Evolutionary conservation across 2,113 vertebrate species (phyloP).

Genomic region (Lonchura striata): DNA sequence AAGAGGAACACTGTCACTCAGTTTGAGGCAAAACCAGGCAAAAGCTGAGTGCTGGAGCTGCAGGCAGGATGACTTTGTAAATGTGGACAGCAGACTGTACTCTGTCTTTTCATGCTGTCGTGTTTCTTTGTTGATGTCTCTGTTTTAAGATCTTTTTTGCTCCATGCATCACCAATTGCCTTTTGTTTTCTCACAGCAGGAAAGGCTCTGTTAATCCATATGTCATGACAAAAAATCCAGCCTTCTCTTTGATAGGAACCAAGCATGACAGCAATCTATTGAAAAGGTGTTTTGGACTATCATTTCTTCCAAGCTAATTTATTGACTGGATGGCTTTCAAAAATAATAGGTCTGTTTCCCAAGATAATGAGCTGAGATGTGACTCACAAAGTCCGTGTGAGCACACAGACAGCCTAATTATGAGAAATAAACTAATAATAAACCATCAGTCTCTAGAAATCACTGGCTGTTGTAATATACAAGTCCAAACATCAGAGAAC

Average conservation of each 20-base stretch:
- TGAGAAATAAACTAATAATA: slow-evolving; percentile 37
- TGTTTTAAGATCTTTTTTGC: slow-evolving; percentile 75
- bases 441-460: background rate
- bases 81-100: slow-evolving; percentile 62
- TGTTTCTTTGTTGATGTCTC: slow-evolving; percentile 75
- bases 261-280: slow-evolving; percentile 74
- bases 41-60: slow-evolving; percentile 7
- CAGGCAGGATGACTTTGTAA: slow-evolving; percentile 59
- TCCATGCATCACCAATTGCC: slow-evolving; percentile 73
- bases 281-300: slow-evolving; percentile 72
- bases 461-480: background rate
- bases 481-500: slow-evolving; percentile 6
- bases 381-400: slow-evolving; percentile 4
- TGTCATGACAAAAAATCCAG: slow-evolving; percentile 71
- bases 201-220: slow-evolving; percentile 75
- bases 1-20: slow-evolving; percentile 3
- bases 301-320: slow-evolving; percentile 75
- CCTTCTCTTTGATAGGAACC: slow-evolving; percentile 70
- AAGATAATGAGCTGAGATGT: slow-evolving; percentile 65
- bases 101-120: slow-evolving; percentile 72
- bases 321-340: slow-evolving; percentile 73
- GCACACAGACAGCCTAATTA: slow-evolving; percentile 33
- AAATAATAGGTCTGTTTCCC: slow-evolving; percentile 69
- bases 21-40: background rate
- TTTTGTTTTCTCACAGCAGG: slow-evolving; percentile 77